Base-by-base conservation (phyloP, 2,113 vertebrate genomes). In the Antidorcas marsupialis region DNA sequence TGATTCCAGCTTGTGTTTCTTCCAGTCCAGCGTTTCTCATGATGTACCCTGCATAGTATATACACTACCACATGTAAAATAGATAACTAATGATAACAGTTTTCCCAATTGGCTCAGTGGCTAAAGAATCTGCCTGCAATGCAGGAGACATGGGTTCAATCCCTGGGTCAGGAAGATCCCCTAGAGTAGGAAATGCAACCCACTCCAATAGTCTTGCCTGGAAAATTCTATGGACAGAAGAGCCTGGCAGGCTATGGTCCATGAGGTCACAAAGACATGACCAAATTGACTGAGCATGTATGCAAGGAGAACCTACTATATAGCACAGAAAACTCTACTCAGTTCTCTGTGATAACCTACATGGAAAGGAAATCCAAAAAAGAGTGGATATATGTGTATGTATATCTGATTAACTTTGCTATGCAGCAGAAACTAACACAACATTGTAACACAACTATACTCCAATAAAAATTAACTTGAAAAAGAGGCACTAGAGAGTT, bases 121-220 rank as follows among this genome's bases (percentile, higher is more conserved):
- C n/a, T 71, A 71, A 71, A 71, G n/a, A 71, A 71, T 71, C 67
- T 71, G 67, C n/a, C n/a, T 71, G 5, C 10, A 71, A 23, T 71
- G 10, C n/a, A 71, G n/a, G 67, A 71, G 67, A 39, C 5, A 39
- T 0, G 0, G 19, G 67, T 71, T 39, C n/a, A 71, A 36, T 71
- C 67, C n/a, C 10, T 2, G 1, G 2, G 5, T 71, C n/a, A 10
- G 67, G n/a, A 36, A 71, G 67, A 39, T 71, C 67, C 10, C n/a
- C n/a, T 39, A 71, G 67, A 71, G 67, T 23, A 39, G n/a, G 19
- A 71, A 12, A 71, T 39, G 67, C 67, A 36, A 71, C n/a, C 67
- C 10, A 71, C 67, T 71, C 67, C 67, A 39, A 12, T 71, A 71
- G n/a, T 71, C n/a, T 36, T 71, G 67, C n/a, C n/a, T 39, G n/a